Evolutionary conservation across 2,113 vertebrate species (phyloP), one percentile per base, ranked within the genome.

Genomic region (Haemorhous mexicanus): DNA sequence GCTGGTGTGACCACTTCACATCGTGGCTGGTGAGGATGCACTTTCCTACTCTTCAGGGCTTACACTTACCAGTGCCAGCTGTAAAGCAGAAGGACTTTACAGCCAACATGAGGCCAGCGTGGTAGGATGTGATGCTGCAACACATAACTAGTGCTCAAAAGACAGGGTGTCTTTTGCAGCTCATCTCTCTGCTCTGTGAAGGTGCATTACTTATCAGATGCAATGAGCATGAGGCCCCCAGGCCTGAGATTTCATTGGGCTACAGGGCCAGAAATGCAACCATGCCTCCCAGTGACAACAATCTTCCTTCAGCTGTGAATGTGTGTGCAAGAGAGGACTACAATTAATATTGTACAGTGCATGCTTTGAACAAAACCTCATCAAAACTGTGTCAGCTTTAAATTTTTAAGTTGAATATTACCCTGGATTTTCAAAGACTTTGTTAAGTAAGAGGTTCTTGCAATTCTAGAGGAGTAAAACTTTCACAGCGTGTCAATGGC

Each of bases 201-300:
- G 11, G 10, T 37, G 21, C 0, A 1, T 41, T 70, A 13, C 4
- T 75, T n/a, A 20, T 23, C 28, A 63, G 39, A 26, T 43, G 6
- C 30, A 43, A 16, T 47, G 33, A 86, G 33, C 7, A 35, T 3
- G 3, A 63, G 19, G 20, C 16, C 16, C 3, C 28, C 52, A 78
- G 44, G 87, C 23, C 33, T 26, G 46, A 87, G 64, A 49, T 72
- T 68, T 82, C 20, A 7, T 37, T 41, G 28, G 78, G 46, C 37
- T 39, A 16, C 15, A 30, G 32, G 11, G 21, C n/a, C 5, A 32
- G 70, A 62, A 78, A 27, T 33, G 44, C 22, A 85, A 26, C 11
- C 4, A 12, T 0, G 1, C 30, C 53, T 75, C 49, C 22, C 49
- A 63, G 0, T 6, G 49, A 62, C 22, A 68, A 16, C 3, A 17